Evolutionary conservation across 1,140 invertebrate genomes (phyloP), one percentile per base, ranked within the genome.

Genomic region (Drosophila nigrodunni): DNA sequence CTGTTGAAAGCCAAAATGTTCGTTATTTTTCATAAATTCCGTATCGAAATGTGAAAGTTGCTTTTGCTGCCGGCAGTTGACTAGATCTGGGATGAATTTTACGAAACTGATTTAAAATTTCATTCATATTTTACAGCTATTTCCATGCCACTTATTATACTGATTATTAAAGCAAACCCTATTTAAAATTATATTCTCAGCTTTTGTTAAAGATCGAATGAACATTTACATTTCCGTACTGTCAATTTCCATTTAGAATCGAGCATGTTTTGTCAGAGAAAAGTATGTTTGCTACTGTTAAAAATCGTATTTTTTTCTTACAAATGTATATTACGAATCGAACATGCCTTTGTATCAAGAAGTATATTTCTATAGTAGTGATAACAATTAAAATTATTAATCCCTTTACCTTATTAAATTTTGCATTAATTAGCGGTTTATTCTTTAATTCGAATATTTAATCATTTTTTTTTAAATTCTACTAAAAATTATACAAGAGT

Each of bases 21-120:
- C 10, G 52, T 70, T 5, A 30, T 71, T 80, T 69, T 65, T 66
- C 37, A 39, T 35, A 72, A 85, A 78, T 78, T 85, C 78, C 67
- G 54, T 57, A 66, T 86, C 70, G 47, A 85, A 85, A 78, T 74
- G 59, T 68, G 10, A 39, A 18, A 49, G n/a, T 41, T 34, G 64
- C 43, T n/a, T 64, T 30, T 43, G 34, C 60, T 46, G 70, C 43
- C 34, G 54, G 21, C 10, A 37, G 11, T 65, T 49, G 15, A 60
- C 35, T 52, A 44, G 43, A 66, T 55, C 49, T 64, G 18, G 39
- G 2, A 9, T 37, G n/a, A 58, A 67, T 13, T 39, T 7, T 25
- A 41, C 37, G 10, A 64, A 52, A 41, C n/a, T 54, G 61, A 52
- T 49, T 41, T 13, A 1, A 64, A 30, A 64, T 37, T 11, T 25